Conservation (phyloP, 1,140 invertebrate genomes). For the Ridgeia piscesae region DNA sequence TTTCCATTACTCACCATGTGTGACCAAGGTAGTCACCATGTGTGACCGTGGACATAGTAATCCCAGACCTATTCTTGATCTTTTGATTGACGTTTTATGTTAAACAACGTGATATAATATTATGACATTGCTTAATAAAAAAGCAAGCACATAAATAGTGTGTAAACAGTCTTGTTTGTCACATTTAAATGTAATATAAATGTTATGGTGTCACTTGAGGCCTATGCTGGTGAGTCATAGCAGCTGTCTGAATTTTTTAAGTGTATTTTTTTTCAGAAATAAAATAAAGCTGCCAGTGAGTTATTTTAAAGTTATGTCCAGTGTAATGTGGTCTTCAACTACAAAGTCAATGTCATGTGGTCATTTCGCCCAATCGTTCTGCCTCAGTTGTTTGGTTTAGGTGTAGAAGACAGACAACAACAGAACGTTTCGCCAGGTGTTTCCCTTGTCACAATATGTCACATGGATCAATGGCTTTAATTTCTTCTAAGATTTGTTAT, state of each 20-base stretch:
- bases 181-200: not conserved
- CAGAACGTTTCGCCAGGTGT: no score
- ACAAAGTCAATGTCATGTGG: no score
- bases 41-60: not conserved
- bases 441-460: no score
- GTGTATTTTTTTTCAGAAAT: not conserved
- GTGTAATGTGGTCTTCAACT: no score
- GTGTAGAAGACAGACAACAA: no score
- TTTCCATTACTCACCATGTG: not conserved
- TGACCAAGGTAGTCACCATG: not conserved
- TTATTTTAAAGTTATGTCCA: no score
- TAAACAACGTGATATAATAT: conserved; percentile 1
- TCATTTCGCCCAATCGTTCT: no score
- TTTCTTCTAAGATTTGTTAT: no score
- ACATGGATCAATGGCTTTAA: no score
- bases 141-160: not conserved
- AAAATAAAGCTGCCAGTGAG: not conserved
- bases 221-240: not conserved
- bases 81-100: not conserved
- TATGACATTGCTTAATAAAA: conserved; percentile 20
- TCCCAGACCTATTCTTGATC: not conserved
- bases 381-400: no score
- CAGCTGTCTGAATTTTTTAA: not conserved
- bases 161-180: not conserved
- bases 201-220: not conserved